These are phyloP conservation scores for Drosophila pandora DNA, from an alignment of 1,140 invertebrate genomes.

Conservation along the genomic window DNA sequence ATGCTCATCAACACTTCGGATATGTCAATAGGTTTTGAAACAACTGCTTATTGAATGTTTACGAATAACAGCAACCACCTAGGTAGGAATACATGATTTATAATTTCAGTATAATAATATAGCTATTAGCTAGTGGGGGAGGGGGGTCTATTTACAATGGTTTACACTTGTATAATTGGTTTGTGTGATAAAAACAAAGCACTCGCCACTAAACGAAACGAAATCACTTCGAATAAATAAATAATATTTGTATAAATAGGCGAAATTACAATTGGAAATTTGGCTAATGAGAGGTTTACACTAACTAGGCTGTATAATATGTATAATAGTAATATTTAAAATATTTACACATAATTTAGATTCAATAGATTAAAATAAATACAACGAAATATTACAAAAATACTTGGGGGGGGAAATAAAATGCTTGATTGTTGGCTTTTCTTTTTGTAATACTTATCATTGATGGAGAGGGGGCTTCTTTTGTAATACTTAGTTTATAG, in stretches of 20 bases:
- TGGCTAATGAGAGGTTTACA: slow-evolving; percentile 75
- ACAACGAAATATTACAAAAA: slow-evolving; percentile 68
- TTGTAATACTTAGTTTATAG: slow-evolving; percentile 53
- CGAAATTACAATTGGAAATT: slow-evolving; percentile 62
- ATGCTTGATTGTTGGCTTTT: slow-evolving; percentile 38
- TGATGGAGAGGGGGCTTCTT: slow-evolving; percentile 31
- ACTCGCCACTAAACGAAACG: slow-evolving; percentile 26
- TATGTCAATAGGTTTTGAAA: slow-evolving; percentile 50
- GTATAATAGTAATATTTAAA: slow-evolving; percentile 15
- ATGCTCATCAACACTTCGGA: slow-evolving; percentile 49
- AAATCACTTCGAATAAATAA: slow-evolving; percentile 57
- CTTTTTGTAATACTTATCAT: slow-evolving; percentile 40
- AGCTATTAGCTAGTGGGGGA: slow-evolving; percentile 22
- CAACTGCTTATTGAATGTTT: slow-evolving; percentile 55
- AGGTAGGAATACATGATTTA: slow-evolving; percentile 50
- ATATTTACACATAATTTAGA: slow-evolving; percentile 62
- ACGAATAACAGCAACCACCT: slow-evolving; percentile 59
- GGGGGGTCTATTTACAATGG: slow-evolving; percentile 39
- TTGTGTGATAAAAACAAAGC: slow-evolving; percentile 24
- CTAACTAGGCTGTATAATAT: slow-evolving; percentile 46
- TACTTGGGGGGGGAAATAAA: slow-evolving; percentile 49
- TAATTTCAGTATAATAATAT: slow-evolving; percentile 26
- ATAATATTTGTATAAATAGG: slow-evolving; percentile 52
- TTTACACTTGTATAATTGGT: slow-evolving; percentile 34
- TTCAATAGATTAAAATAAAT: slow-evolving; percentile 52